Evolutionary conservation across 2,888 invertebrate genomes (phyloP).

Genomic region (Aproaerema taeniolella): DNA sequence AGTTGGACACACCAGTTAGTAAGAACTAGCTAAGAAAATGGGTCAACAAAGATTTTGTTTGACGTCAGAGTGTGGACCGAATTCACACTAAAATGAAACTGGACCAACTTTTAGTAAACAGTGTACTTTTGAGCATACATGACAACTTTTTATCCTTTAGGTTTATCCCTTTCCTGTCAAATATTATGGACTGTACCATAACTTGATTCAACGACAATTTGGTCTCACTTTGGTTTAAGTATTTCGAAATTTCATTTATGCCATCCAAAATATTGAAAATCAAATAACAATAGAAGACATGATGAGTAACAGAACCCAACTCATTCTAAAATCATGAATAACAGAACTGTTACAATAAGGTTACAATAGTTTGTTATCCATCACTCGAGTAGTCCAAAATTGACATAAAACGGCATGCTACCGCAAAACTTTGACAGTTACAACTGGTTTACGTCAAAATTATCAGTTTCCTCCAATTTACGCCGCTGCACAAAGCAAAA

Average conservation of each 20-base stretch:
- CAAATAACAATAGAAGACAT: no score
- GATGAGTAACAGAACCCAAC: no score
- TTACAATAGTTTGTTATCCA: no score
- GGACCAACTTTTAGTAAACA: constrained; percentile 28
- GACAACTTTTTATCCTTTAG: background rate
- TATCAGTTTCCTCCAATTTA: constrained; percentile 67
- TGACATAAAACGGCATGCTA: constrained; percentile 60
- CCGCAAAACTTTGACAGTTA: constrained; percentile 56
- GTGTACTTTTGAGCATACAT: no score
- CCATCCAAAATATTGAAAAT: no score
- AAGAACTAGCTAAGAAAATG: background rate
- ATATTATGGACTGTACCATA: no score
- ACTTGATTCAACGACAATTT: no score
- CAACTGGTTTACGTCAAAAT: constrained; percentile 73
- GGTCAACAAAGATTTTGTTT: constrained; percentile 25
- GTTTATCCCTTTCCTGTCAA: background rate
- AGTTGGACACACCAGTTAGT: no score
- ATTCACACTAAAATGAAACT: constrained; percentile 38
- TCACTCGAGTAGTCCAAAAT: constrained; percentile 46
- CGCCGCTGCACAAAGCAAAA: constrained; percentile 55
- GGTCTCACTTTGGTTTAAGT: no score
- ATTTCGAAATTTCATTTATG: no score
- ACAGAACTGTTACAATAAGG: no score
- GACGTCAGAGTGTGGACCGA: constrained; percentile 32
- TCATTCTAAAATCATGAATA: no score